phyloP scores from a whole-genome alignment of 2,113 vertebrate species.

The Physeter macrocephalus region DNA sequence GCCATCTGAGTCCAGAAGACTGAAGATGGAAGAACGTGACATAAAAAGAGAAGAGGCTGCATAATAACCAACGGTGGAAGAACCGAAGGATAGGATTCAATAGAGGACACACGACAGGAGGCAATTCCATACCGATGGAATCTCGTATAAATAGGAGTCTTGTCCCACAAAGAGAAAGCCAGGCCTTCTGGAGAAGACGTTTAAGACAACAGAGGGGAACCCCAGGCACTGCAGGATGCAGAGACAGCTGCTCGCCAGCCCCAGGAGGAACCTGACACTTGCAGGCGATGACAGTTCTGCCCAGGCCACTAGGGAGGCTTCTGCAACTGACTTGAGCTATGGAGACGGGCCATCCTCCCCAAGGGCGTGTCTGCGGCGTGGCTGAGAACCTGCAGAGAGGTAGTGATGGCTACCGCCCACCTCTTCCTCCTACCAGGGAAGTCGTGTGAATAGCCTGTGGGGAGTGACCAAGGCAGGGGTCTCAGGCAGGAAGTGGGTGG shows the following conservation, averaged over 20 bases:
- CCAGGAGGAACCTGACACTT: neutral
- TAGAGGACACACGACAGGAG: neutral
- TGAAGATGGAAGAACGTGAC: neutral
- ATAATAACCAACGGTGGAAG: neutral
- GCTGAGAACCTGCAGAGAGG: neutral
- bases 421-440: too few relatives aligned
- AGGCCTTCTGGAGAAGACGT: neutral
- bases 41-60: neutral
- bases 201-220: too few relatives aligned
- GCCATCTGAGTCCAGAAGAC: neutral
- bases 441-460: fast-evolving
- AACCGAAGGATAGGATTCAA: neutral
- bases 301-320: neutral
- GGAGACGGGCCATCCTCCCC: neutral
- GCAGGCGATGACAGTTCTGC: neutral
- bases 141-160: fast-evolving
- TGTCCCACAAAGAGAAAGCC: neutral
- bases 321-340: neutral
- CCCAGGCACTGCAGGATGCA: fast-evolving
- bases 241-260: neutral
- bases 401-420: fast-evolving
- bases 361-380: neutral
- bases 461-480: neutral
- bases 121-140: fast-evolving
- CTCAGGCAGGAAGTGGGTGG: neutral